Evolutionary conservation across 2,797 vertebrate genomes (phyloP).

Genomic region (Bradypus variegatus): DNA sequence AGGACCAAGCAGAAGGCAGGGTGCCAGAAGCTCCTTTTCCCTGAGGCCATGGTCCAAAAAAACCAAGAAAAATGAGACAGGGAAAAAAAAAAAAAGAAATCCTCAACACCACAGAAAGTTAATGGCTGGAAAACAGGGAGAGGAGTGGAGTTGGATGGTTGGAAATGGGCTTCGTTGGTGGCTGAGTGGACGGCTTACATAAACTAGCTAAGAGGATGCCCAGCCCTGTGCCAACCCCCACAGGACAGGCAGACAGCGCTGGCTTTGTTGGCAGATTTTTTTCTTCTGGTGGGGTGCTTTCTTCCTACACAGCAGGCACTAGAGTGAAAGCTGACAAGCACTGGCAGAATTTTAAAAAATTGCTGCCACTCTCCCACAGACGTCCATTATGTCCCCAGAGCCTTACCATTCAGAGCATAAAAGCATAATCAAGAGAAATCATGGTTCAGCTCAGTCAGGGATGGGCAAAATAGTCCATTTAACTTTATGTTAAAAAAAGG

Average conservation of each 20-base stretch:
- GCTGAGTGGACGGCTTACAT: conserved; percentile 44
- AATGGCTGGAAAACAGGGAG: conserved; percentile 48
- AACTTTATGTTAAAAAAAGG: conserved; percentile 79
- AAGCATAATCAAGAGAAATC: conserved; percentile 83
- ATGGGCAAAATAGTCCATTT: conserved; percentile 79
- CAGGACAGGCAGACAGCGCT: conserved; percentile 61
- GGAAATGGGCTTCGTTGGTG: conserved; percentile 43
- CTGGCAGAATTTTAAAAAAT: conserved; percentile 73
- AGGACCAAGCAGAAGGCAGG: conserved; percentile 54
- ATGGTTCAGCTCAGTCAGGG: conserved; percentile 74
- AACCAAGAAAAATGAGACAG: conserved; percentile 58
- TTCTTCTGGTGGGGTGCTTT: conserved; percentile 65
- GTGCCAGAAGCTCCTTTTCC: conserved; percentile 60
- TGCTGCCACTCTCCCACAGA: conserved; percentile 74
- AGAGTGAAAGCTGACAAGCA: conserved; percentile 70
- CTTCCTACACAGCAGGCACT: conserved; percentile 72
- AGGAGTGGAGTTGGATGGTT: conserved; percentile 34
- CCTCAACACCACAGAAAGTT: conserved; percentile 33
- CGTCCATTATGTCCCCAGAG: conserved; percentile 75
- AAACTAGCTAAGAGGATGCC: conserved; percentile 50
- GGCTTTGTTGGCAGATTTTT: conserved; percentile 60
- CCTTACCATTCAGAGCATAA: conserved; percentile 73
- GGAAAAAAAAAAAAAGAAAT: not conserved
- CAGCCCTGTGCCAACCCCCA: conserved; percentile 57
- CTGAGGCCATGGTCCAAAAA: conserved; percentile 62